These are phyloP conservation scores for Mesorhabditis belari DNA, from an alignment of 2,888 invertebrate species.

Conservation along the genomic window DNA sequence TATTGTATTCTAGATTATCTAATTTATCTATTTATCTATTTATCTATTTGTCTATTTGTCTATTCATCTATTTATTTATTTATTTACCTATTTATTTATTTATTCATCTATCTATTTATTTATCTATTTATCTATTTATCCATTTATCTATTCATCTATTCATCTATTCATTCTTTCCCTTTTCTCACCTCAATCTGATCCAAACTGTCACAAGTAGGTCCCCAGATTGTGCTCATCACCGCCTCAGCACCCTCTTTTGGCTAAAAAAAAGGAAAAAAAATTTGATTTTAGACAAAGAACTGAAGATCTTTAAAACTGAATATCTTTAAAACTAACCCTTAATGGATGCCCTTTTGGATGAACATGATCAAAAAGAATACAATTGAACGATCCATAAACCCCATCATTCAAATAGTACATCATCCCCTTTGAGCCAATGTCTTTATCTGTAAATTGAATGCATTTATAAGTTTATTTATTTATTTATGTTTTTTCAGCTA, in stretches of 20 bases:
- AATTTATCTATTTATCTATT: no score
- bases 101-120: no score
- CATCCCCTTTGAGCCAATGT: background rate
- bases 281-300: no score
- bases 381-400: constrained; percentile 97
- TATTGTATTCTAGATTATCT: constrained; percentile 51
- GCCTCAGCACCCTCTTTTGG: constrained; percentile 3
- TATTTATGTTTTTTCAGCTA: background rate
- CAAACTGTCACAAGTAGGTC: constrained; percentile 89
- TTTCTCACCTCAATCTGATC: constrained; percentile 65
- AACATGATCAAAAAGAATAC: constrained; percentile 87
- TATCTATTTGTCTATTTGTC: no score
- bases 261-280: no score
- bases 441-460: background rate
- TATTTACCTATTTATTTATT: no score
- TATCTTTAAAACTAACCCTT: constrained; percentile 60
- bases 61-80: no score
- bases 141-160: no score
- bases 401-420: constrained; percentile 93
- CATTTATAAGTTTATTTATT: background rate
- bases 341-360: constrained; percentile 69
- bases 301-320: no score
- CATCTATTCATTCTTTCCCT: background rate
- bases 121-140: no score
- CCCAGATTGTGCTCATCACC: constrained; percentile 67